Conservation (phyloP, 2,113 vertebrate genomes). For the Pomatostomus ruficeps region DNA sequence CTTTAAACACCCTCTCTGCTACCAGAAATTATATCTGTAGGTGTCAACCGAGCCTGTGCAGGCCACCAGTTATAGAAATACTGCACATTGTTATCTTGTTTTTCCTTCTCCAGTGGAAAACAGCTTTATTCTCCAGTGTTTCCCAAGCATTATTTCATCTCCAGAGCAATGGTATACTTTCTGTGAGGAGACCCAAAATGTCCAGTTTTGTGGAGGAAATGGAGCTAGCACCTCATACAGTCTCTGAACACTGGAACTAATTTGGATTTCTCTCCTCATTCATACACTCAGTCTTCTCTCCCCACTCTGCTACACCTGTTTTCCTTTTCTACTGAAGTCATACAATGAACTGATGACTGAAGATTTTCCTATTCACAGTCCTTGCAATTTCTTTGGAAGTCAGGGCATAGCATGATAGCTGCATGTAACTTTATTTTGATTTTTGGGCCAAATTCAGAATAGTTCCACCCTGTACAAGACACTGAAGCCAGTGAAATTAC, state of each 20-base stretch:
- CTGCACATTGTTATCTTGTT: neutral
- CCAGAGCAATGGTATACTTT: conserved; percentile 10
- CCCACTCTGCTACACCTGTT: conserved; percentile 60
- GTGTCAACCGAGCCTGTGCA: neutral
- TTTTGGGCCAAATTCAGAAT: neutral
- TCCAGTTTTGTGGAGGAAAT: conserved; percentile 23
- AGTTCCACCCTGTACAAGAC: neutral
- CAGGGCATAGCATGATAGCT: neutral
- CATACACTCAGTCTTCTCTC: conserved; percentile 53
- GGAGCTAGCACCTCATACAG: conserved; percentile 59
- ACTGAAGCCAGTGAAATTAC: neutral
- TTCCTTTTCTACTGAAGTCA: conserved; percentile 58
- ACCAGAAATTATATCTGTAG: neutral
- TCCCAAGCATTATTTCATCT: neutral
- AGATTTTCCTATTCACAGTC: conserved; percentile 40
- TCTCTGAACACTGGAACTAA: conserved; percentile 57
- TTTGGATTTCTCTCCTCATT: conserved; percentile 66
- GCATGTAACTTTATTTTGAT: neutral
- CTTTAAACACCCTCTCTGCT: neutral
- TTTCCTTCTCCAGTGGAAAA: neutral
- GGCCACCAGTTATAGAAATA: neutral
- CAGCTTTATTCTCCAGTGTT: neutral
- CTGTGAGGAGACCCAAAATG: conserved; percentile 22
- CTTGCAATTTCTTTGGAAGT: conserved; percentile 31
- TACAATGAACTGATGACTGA: conserved; percentile 62